Base-by-base conservation (phyloP, 2,888 invertebrate species). In the Malthinus flaveolus region DNA sequence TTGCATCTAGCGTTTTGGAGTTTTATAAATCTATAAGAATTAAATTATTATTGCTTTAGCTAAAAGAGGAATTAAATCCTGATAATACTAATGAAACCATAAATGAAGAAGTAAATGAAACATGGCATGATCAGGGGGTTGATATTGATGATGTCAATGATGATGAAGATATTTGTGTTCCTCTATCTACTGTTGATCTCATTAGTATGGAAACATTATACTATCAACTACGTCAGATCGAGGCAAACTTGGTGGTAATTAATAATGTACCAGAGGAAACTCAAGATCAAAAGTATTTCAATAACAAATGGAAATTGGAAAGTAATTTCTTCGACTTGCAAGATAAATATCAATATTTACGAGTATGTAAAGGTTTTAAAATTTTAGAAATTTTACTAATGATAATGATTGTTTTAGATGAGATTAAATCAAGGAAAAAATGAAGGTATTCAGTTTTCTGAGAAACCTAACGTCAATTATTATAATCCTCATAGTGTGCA, bases 261-360 rank as follows among this genome's bases (percentile, higher is more conserved):
- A 3, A 7, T 6, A 39, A 13, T 1, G 8, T 44, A 13, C n/a
- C n/a, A 7, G 23, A 44, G n/a, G 35, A 53, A 6, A 9, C 11
- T 9, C 7, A 64, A 35, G 39, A 32, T 39, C 31, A 50, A n/a
- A 50, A 8, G 23, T 35, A 51, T 10, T 62, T 32, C 42, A 59
- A 70, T 35, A 72, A 75, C 37, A 77, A 73, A 56, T 72, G 70
- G 31, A 56, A 51, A 35, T n/a, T 49, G 8, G 54, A 62, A 34
- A 13, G 70, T 52, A 59, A 64, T 32, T 46, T 79, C 32, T 74
- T 75, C 56, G 60, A 67, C 15, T 55, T 75, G 11, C 71, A 76
- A 37, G 63, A 70, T 0, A 68, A 73, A 32, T 74, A 75, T 15
- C 75, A 78, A 67, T 75, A 76, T 11, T 73, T 69, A n/a, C 72